Base-by-base conservation (phyloP, 1,140 invertebrate species). In the Chionoecetes opilio region DNA sequence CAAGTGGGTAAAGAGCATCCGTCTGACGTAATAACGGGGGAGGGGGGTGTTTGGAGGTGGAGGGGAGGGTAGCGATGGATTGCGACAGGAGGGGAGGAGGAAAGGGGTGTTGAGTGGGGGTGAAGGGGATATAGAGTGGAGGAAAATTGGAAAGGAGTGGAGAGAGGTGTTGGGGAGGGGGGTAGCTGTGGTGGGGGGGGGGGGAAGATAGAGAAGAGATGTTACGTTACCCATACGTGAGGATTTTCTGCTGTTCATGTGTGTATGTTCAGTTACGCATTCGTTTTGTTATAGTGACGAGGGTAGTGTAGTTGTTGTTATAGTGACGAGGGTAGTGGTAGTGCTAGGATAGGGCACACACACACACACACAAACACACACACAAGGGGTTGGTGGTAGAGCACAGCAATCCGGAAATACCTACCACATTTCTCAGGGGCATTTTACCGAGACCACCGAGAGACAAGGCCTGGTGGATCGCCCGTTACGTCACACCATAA, bases 341-440 rank as follows among this genome's bases (percentile, higher is more conserved):
- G 21, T 17, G 63, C 21, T 26, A n/a, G 6, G 63, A 21, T 26
- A 26, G n/a, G 5, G 21, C n/a, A 75, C 63, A 75, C 63, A 75
- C 63, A 75, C 63, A 75, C 63, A 75, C 63, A 75, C 63, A 75
- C 63, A 75, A 17, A 75, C 63, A 75, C 63, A 75, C 63, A 75
- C 63, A 75, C 63, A n/a, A 17, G n/a, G n/a, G 21, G 0, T 9
- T 3, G 46, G 46, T 17, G 63, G 63, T 75, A 75, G 11, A 75
- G 63, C 63, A 75, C 63, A n/a, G 63, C n/a, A 26, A 75, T 75
- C 63, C 63, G 63, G 63, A 75, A 75, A 75, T 75, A 21, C 63
- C 63, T 75, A 17, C 26, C 63, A 21, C n/a, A 26, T 26, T 3
- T 53, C 46, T 53, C 9, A 53, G 46, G 46, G 46, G 46, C 46